Evolutionary conservation across 2,888 invertebrate genomes (phyloP).

Genomic region (Rapana venosa): DNA sequence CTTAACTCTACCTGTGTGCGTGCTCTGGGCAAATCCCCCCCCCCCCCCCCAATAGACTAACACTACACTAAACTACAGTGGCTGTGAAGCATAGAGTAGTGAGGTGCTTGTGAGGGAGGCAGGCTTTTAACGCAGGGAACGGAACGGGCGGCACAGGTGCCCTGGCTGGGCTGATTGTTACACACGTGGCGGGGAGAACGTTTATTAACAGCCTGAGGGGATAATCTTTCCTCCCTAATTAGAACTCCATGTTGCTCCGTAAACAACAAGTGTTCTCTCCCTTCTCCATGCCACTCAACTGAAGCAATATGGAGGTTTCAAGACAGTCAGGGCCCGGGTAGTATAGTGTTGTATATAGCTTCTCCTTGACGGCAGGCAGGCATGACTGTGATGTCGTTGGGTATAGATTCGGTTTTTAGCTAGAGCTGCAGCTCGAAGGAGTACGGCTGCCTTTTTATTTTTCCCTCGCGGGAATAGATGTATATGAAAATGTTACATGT

Average conservation of each 20-base stretch:
- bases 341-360: too few relatives aligned
- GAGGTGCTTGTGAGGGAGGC: background rate
- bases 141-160: conserved; percentile 28
- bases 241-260: conserved; percentile 34
- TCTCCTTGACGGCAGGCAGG: too few relatives aligned
- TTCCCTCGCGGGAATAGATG: too few relatives aligned
- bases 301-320: conserved; percentile 32
- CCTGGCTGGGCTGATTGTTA: conserved; percentile 26
- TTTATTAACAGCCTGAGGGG: conserved; percentile 42
- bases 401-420: too few relatives aligned
- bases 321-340: background rate
- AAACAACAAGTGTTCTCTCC: conserved; percentile 35
- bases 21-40: background rate
- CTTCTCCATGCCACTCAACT: conserved; percentile 39
- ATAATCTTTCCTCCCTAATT: conserved; percentile 43
- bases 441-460: too few relatives aligned
- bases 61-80: too few relatives aligned
- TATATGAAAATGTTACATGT: too few relatives aligned
- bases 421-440: too few relatives aligned
- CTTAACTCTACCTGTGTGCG: background rate
- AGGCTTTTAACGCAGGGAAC: background rate
- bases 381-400: too few relatives aligned
- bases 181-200: conserved; percentile 41
- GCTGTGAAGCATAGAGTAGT: too few relatives aligned
- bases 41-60: too few relatives aligned